phyloP scores from a whole-genome alignment of 35 echinoderm and acorn worm species.

The Heliocidaris tuberculata region DNA sequence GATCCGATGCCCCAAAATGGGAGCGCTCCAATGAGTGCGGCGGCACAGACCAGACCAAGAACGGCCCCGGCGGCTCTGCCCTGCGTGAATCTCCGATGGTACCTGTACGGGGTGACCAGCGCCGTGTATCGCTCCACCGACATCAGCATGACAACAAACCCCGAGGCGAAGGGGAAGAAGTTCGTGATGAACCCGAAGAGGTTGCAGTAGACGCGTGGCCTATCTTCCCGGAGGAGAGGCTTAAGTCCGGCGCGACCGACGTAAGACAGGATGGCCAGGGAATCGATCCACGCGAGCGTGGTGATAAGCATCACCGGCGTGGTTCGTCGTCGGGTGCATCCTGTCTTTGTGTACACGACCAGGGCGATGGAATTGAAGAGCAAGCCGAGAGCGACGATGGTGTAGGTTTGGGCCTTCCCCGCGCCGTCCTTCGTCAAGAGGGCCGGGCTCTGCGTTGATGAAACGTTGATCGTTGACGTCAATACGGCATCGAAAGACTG shows the following conservation, averaged over 20 bases:
- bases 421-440: not conserved
- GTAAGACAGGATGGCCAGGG: not conserved
- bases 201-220: not conserved
- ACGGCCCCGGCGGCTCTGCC: not conserved
- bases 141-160: slow-evolving; percentile 21
- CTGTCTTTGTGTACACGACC: not conserved
- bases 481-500: not conserved
- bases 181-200: slow-evolving; percentile 38
- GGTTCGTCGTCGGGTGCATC: not conserved
- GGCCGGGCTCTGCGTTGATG: not conserved
- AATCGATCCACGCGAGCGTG: slow-evolving; percentile 5
- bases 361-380: slow-evolving; percentile 25
- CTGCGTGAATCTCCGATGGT: not conserved
- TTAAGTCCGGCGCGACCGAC: not conserved
- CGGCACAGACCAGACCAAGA: not conserved
- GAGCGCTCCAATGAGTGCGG: not conserved
- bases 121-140: slow-evolving; percentile 26
- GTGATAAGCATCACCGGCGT: slow-evolving; percentile 9
- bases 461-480: not conserved
- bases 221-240: not conserved
- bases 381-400: not conserved
- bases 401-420: not conserved
- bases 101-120: not conserved
- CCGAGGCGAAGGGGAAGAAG: slow-evolving; percentile 33
- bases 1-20: slow-evolving; percentile 25